phyloP scores from a whole-genome alignment of 1,140 invertebrate species.

The Pogonomyrmex californicus region DNA sequence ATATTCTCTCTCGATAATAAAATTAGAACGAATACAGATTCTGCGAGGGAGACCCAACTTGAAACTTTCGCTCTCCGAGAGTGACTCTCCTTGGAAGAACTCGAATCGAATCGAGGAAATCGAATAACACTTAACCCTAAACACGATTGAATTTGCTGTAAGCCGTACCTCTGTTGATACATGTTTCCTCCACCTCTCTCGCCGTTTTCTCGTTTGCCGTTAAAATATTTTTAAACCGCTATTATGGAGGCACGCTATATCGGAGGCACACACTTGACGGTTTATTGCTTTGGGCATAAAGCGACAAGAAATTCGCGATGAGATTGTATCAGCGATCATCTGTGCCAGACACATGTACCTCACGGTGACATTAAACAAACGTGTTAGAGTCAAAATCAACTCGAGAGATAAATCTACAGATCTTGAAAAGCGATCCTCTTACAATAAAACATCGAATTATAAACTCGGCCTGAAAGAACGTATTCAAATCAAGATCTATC shows the following conservation, averaged over 20 bases:
- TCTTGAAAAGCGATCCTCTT: background rate
- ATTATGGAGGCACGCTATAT: background rate
- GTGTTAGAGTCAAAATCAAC: background rate
- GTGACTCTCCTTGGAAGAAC: constrained; percentile 10
- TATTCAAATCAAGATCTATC: background rate
- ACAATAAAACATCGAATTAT: constrained; percentile 26
- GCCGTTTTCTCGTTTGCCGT: background rate
- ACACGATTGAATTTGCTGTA: background rate
- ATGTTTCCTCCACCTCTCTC: background rate
- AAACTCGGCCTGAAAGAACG: background rate
- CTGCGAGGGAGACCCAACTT: background rate
- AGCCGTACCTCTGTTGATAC: background rate
- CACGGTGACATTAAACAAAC: background rate
- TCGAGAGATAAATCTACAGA: background rate
- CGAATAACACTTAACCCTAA: constrained; percentile 30
- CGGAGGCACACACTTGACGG: background rate
- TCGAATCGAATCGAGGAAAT: constrained; percentile 20
- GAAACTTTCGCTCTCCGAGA: constrained; percentile 33
- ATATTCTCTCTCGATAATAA: constrained; percentile 50
- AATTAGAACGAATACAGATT: constrained; percentile 44
- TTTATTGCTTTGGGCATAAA: background rate
- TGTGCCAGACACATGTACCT: background rate
- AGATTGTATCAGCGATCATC: background rate
- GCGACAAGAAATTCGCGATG: background rate
- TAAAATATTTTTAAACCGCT: background rate